These are phyloP conservation scores for Archips xylosteana DNA, from an alignment of 2,888 invertebrate genomes.

Conservation along the genomic window DNA sequence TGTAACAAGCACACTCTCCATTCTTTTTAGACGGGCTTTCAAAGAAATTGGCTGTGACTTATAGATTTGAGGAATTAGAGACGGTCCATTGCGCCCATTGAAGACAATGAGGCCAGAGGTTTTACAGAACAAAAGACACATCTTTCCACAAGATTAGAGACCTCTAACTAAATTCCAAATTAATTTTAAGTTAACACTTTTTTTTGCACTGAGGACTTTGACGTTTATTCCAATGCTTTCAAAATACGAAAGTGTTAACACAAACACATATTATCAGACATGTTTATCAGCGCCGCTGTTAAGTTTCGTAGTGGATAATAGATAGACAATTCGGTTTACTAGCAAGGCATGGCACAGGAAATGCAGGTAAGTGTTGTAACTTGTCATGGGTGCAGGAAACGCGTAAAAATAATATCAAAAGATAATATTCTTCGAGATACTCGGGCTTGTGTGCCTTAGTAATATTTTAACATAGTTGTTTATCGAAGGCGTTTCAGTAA, in stretches of 20 bases:
- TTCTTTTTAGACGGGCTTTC: constrained; percentile 47
- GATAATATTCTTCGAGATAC: constrained; percentile 53
- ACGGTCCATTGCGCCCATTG: constrained; percentile 58
- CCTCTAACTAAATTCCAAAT: not conserved
- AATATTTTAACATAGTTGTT: constrained; percentile 13
- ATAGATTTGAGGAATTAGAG: constrained; percentile 59
- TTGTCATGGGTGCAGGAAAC: constrained; percentile 61
- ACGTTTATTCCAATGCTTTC: constrained; percentile 12
- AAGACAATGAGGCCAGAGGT: constrained; percentile 59
- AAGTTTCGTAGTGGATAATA: constrained; percentile 32
- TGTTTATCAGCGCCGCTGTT: constrained; percentile 32
- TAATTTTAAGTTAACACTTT: not conserved
- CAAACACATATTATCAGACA: constrained; percentile 31
- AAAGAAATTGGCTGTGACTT: constrained; percentile 60
- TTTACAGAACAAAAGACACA: constrained; percentile 42
- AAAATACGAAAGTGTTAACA: constrained; percentile 13
- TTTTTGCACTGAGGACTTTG: not conserved
- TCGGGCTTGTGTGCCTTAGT: not conserved
- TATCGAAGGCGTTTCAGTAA: constrained; percentile 21
- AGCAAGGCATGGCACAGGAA: constrained; percentile 59
- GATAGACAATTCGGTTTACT: constrained; percentile 35
- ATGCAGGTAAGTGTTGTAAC: constrained; percentile 58
- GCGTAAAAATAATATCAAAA: constrained; percentile 52
- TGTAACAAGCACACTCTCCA: constrained; percentile 26
- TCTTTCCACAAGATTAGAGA: constrained; percentile 43